phyloP scores from a whole-genome alignment of 2,888 invertebrate species.

The Phyllotreta striolata region DNA sequence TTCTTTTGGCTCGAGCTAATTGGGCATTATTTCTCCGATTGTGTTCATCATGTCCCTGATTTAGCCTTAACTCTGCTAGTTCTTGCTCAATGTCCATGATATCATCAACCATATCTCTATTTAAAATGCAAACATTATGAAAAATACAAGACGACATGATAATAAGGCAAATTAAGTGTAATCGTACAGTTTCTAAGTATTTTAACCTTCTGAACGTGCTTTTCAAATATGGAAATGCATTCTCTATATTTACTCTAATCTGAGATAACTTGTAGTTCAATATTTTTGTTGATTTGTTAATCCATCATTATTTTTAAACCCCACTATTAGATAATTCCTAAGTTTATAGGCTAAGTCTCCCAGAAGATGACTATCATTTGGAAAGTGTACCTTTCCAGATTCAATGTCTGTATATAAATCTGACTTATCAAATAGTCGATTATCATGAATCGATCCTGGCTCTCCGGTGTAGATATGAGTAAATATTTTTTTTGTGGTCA shows the following conservation, averaged over 20 bases:
- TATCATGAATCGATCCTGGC: conserved; percentile 42
- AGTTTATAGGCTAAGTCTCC: conserved; percentile 39
- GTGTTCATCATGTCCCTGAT: too few species aligned
- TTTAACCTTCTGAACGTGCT: conserved; percentile 44
- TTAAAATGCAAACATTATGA: conserved; percentile 42
- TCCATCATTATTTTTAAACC: conserved; percentile 36
- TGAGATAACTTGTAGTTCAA: conserved; percentile 38
- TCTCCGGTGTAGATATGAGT: conserved; percentile 42
- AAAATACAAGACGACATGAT: conserved; percentile 40
- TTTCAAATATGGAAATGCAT: conserved; percentile 43
- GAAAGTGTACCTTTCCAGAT: conserved; percentile 28
- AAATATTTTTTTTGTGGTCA: conserved; percentile 39
- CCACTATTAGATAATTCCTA: conserved; percentile 26
- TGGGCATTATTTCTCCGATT: too few species aligned
- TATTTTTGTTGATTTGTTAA: conserved; percentile 35
- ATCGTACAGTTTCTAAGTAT: conserved; percentile 36
- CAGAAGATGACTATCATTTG: conserved; percentile 29
- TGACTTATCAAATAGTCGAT: conserved; percentile 33
- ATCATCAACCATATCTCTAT: conserved; percentile 28
- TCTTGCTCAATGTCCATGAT: conserved; percentile 10
- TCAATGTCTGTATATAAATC: conserved; percentile 35
- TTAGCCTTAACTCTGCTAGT: conserved; percentile 12
- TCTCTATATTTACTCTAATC: too few species aligned
- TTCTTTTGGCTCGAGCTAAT: too few species aligned
- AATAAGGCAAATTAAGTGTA: conserved; percentile 39